A percentile compares a stretch with the other conserved stretches of the same genome.
Evolutionary conservation across 2,113 vertebrate genomes (phyloP).

Genomic region (Xenopus borealis): DNA sequence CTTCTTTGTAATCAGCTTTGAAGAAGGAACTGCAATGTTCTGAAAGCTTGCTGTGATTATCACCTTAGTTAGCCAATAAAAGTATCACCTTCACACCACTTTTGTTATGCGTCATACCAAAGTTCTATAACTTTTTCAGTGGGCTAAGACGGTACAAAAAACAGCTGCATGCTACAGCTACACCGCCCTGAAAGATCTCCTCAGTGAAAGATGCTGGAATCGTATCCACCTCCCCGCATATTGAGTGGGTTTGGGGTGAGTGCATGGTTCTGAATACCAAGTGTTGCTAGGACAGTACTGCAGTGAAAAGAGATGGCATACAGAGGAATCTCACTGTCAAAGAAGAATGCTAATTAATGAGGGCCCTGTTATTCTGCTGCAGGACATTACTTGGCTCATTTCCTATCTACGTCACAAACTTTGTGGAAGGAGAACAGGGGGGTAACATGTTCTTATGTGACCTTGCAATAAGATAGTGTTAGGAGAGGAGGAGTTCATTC

Average conservation of each 20-base stretch:
- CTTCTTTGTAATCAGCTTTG: no score
- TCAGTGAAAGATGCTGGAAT: neutral
- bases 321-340: conserved; percentile 31
- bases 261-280: conserved; percentile 39
- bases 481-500: conserved; percentile 12
- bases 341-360: conserved; percentile 37
- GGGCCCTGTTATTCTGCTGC: conserved; percentile 22
- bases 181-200: conserved; percentile 1
- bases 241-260: conserved; percentile 26
- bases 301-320: conserved; percentile 33
- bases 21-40: no score
- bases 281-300: conserved; percentile 43
- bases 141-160: no score
- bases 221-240: conserved; percentile 23
- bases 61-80: no score
- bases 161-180: no score
- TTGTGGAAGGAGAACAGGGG: conserved; percentile 8
- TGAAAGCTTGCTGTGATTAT: no score
- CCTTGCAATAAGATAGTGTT: conserved; percentile 27
- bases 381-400: conserved; percentile 7
- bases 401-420: neutral
- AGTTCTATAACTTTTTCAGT: no score
- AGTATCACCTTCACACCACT: no score
- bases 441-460: conserved; percentile 35
- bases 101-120: no score